Percentiles rank a stretch among this genome's conserved stretches.
These are phyloP conservation scores for Petromus typicus DNA, from an alignment of 2,113 vertebrate species.

Conservation along the genomic window DNA sequence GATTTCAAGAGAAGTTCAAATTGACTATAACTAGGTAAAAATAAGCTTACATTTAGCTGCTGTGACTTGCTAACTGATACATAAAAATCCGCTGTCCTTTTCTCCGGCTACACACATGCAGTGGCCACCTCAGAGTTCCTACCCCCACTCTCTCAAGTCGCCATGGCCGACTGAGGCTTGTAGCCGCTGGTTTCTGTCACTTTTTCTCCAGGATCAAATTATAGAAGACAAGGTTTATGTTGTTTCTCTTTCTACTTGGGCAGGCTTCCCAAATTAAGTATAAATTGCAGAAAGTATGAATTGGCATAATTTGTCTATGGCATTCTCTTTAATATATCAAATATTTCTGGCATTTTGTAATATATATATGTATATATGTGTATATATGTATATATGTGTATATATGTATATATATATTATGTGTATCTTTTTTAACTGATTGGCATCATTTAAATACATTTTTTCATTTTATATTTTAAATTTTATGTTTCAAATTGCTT, in stretches of 20 bases:
- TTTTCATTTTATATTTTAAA: constrained; percentile 56
- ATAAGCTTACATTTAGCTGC: constrained; percentile 43
- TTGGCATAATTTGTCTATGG: constrained; percentile 2
- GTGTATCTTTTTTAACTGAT: constrained; percentile 5
- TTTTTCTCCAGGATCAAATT: constrained; percentile 61
- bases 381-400: too few species aligned
- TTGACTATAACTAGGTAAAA: constrained; percentile 37
- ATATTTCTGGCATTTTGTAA: constrained; percentile 42
- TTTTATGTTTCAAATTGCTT: constrained; percentile 42
- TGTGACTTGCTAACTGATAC: constrained; percentile 1
- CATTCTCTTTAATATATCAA: constrained; percentile 2
- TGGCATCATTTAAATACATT: constrained; percentile 44
- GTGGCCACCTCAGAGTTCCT: background rate
- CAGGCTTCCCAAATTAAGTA: constrained; percentile 28
- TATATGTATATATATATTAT: too few species aligned
- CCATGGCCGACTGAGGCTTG: constrained; percentile 40
- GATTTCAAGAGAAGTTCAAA: constrained; percentile 49
- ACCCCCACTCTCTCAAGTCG: constrained; percentile 49
- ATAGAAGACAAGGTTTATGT: constrained; percentile 45
- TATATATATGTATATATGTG: background rate
- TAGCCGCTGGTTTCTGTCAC: constrained; percentile 53
- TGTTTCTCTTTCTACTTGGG: background rate
- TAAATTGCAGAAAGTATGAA: constrained; percentile 38
- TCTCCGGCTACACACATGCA: constrained; percentile 16
- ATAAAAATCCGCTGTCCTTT: constrained; percentile 1